These are phyloP conservation scores for Oxystoma pomonae DNA, from an alignment of 2,888 invertebrate genomes.

Conservation along the genomic window DNA sequence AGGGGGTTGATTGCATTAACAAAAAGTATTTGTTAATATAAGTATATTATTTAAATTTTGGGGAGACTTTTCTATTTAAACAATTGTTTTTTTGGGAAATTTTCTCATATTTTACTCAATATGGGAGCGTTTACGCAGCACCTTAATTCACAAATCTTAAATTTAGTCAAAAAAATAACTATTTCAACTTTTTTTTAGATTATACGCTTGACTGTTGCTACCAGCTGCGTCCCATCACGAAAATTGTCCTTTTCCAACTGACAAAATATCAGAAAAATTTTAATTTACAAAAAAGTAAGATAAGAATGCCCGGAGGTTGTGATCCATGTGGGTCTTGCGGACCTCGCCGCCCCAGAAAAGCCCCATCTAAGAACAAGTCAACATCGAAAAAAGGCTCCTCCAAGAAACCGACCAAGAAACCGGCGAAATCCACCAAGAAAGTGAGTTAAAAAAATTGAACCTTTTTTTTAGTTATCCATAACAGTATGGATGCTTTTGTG, in stretches of 20 bases:
- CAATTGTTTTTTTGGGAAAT: no score
- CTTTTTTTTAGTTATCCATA: no score
- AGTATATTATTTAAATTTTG: no score
- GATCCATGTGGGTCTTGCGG: slow-evolving; percentile 9
- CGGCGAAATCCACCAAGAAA: not conserved
- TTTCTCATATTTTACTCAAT: no score
- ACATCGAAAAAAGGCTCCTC: slow-evolving; percentile 2
- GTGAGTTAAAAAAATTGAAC: no score
- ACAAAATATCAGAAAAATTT: not conserved
- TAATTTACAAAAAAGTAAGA: not conserved
- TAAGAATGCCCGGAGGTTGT: slow-evolving; percentile 16
- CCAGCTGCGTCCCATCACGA: not conserved
- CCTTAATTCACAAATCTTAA: no score
- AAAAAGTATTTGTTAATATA: no score
- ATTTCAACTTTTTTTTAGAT: not conserved
- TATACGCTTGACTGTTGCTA: not conserved
- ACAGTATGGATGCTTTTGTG: no score
- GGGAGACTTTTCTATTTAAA: no score
- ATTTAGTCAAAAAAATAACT: no score
- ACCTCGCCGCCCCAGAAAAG: slow-evolving; percentile 1
- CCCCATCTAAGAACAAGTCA: slow-evolving; percentile 4
- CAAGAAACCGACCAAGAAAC: slow-evolving; percentile 2
- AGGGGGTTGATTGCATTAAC: no score
- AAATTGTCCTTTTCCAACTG: not conserved
- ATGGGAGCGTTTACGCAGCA: no score